Base-by-base conservation (phyloP, 2,113 vertebrate species). In the Puffinus mauretanicus region DNA sequence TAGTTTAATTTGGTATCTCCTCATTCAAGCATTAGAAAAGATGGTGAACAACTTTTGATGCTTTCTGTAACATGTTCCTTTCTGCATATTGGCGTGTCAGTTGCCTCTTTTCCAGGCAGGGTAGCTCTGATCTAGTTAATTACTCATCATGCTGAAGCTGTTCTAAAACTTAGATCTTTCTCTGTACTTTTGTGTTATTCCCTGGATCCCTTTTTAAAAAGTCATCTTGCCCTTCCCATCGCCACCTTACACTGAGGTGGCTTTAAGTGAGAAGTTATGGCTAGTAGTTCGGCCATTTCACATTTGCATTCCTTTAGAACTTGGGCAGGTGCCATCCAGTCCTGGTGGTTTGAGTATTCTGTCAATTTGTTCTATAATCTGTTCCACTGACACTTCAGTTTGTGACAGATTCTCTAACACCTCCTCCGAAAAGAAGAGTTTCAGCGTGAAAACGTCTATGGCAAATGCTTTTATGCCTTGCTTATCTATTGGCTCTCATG, bases 341-440 rank as follows among this genome's bases (percentile, higher is more conserved):
- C 40, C 73, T 91, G 57, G 40, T 91, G 57, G 44, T 87, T 87
- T 84, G 44, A 93, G 22, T 60, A 72, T 91, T 84, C 78, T 72
- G 81, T 87, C 89, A 79, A 86, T 91, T 95, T 87, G 66, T 95
- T 94, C 94, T 84, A 25, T 82, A 91, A 89, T 91, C 86, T 95
- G 66, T 82, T 96, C 69, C 86, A 87, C 82, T 85, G 80, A 89
- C 91, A 52, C 91, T 90, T 93, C 73, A 82, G 70, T 79, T 95
- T 87, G 86, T 87, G 94, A 93, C 96, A 97, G 94, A 94, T 96
- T 94, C 94, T 94, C 91, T 93, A 89, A 94, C 89, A 96, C 90
- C 78, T 91, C 78, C 70, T 96, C 78, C 72, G 65, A 94, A 93
- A 84, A 90, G 72, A 93, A 90, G 47, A 22, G 26, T 86, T 96